Evolutionary conservation across 1,140 invertebrate genomes (phyloP), one percentile per base, ranked within the genome.

Genomic region (Cepaea nemoralis): DNA sequence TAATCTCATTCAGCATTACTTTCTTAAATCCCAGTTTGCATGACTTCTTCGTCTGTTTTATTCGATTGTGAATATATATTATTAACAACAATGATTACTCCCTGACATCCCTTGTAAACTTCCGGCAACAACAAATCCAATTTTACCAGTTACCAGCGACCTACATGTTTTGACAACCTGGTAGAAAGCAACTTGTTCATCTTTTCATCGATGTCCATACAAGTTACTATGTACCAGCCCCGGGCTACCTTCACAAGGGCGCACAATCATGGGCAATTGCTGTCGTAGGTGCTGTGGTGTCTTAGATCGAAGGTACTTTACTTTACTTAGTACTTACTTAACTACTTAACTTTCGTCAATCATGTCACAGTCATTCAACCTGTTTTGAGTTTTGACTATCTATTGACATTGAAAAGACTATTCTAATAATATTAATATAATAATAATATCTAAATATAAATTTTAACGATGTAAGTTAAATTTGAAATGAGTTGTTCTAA

Each of bases 231-330:
- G 59, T 27, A 63, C 33, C 59, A 10, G 12, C 59, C 5, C 8
- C 27, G 27, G 16, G 59, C 59, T 63, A 63, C 59, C 27, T 63
- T 27, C 27, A 27, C 2, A 63, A 63, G 59, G 16, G 16, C 27
- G 35, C 37, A 70, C 69, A 75, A 50, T 35, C 35, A 75, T 75
- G 73, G 73, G 73, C 14, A 75, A 75, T 75, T 75, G 73, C 48
- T 50, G 48, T 75, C 73, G 48, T 75, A 75, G 73, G 50, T 75
- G 73, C 50, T 75, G 27, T 75, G 73, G 73, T 48, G 45, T 50
- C 39, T 33, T 75, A 75, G 73, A 75, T 27, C 35, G 45, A 50
- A 75, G 73, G 73, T 75, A 75, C 5, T 12, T 42, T n/a, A n/a
- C n/a, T n/a, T n/a, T n/a, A n/a, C n/a, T n/a, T n/a, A n/a, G n/a